Percentiles rank a stretch among this genome's conserved stretches.
Conservation (phyloP, 2,113 vertebrate species). For the Daphoenositta chrysoptera region DNA sequence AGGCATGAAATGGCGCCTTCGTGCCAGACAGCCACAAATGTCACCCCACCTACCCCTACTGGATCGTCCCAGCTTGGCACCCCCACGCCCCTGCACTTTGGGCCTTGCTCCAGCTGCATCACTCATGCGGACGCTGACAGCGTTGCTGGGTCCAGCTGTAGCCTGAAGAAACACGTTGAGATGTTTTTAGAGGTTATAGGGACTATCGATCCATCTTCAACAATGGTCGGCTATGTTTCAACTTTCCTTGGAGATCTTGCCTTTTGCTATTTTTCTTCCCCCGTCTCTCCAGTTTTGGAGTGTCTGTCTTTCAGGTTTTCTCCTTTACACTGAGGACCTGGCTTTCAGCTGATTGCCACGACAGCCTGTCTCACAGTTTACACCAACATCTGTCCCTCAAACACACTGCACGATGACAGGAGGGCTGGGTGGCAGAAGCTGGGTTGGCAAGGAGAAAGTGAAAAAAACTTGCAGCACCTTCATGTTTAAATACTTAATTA, state of each 20-base stretch:
- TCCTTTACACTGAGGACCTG: not conserved
- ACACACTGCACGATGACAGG: not conserved
- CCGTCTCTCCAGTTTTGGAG: not conserved
- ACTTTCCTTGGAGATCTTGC: not conserved
- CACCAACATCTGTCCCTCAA: not conserved
- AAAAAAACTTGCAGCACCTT: not conserved
- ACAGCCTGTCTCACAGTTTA: not conserved
- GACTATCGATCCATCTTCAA: not conserved
- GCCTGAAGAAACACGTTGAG: not conserved
- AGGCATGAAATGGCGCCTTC: not conserved
- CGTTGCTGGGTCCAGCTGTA: not conserved
- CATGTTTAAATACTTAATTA: not conserved
- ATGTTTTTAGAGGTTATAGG: not conserved
- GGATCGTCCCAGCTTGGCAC: not conserved
- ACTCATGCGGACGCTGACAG: accelerated
- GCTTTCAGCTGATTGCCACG: not conserved
- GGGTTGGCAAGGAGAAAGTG: not conserved
- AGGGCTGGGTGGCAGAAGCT: not conserved
- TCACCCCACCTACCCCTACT: not conserved
- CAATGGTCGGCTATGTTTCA: accelerated
- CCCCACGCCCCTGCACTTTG: accelerated
- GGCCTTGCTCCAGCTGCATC: not conserved
- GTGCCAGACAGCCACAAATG: not conserved
- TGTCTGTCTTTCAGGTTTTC: not conserved
- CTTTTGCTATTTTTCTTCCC: not conserved